A percentile compares a stretch with the other conserved stretches of the same genome.
These are phyloP conservation scores for Phytoseiulus persimilis DNA, from an alignment of 2,888 invertebrate genomes.

Conservation along the genomic window DNA sequence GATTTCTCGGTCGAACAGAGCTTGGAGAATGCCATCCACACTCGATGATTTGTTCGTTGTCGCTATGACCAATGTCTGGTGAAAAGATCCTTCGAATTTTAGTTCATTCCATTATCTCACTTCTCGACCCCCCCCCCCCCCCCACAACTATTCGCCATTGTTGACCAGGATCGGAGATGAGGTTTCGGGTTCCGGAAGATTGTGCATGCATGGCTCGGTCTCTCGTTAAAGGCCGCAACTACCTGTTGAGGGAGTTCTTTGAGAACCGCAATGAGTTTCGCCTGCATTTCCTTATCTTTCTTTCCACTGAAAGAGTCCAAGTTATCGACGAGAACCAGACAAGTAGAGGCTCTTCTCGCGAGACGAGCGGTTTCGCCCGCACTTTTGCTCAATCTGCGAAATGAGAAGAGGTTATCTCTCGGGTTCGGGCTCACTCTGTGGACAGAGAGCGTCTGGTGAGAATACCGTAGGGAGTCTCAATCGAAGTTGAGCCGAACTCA, in stretches of 20 bases:
- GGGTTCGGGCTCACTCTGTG: not conserved
- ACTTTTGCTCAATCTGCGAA: not conserved
- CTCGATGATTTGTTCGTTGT: not conserved
- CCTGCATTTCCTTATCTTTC: not conserved
- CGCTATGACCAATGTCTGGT: not conserved
- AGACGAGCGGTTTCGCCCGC: not conserved
- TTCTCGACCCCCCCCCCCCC: not conserved
- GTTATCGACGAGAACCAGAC: not conserved
- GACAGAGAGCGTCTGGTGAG: no score
- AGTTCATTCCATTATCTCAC: no score
- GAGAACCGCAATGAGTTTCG: not conserved
- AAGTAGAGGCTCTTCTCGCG: not conserved
- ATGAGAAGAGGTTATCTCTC: not conserved
- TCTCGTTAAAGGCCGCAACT: no score
- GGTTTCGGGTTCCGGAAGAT: no score
- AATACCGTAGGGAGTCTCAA: no score
- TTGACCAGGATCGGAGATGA: no score
- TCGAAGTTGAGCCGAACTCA: no score
- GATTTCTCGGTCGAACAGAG: constrained; percentile 12
- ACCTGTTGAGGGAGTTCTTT: not conserved
- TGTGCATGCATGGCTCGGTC: no score
- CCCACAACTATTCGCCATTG: not conserved
- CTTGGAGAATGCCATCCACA: not conserved
- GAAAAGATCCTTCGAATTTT: not conserved
- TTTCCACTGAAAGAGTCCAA: not conserved